Evolutionary conservation across 1,140 invertebrate genomes (phyloP).

Genomic region (Sinonovacula constricta): DNA sequence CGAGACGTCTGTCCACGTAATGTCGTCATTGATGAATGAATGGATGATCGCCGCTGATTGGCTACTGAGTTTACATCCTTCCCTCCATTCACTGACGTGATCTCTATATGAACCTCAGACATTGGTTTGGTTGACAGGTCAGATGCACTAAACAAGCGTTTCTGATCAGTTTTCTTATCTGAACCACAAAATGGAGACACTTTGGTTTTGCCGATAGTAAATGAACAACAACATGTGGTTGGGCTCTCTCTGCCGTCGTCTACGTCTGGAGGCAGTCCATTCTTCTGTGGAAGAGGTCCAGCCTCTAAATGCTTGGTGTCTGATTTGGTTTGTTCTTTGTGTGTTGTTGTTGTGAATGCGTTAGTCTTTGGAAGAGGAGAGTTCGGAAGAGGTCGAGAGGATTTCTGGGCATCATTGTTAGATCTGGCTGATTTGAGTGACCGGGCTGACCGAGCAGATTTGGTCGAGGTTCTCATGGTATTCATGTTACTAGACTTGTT

Average conservation of each 20-base stretch:
- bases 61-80: background rate
- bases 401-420: slow-evolving; percentile 1
- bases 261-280: slow-evolving; percentile 14
- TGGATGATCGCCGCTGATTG: slow-evolving; percentile 12
- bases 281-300: slow-evolving; percentile 29
- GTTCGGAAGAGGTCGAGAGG: slow-evolving; percentile 31
- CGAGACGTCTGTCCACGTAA: slow-evolving; percentile 52
- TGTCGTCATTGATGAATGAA: slow-evolving; percentile 61
- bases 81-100: background rate
- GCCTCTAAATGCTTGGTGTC: background rate
- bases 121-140: slow-evolving; percentile 9
- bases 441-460: slow-evolving; percentile 11
- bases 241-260: background rate
- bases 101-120: slow-evolving; percentile 41
- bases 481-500: slow-evolving; percentile 16
- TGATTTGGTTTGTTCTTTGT: slow-evolving; percentile 21
- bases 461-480: background rate
- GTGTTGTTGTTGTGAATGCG: slow-evolving; percentile 15
- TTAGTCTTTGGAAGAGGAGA: slow-evolving; percentile 48
- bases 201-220: slow-evolving; percentile 40
- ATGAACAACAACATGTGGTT: slow-evolving; percentile 40
- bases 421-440: background rate
- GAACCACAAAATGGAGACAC: slow-evolving; percentile 50
- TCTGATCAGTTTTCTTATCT: slow-evolving; percentile 22
- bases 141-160: slow-evolving; percentile 31